These are phyloP conservation scores for Phaethornis superciliosus DNA, from an alignment of 2,113 vertebrate species.

Conservation along the genomic window DNA sequence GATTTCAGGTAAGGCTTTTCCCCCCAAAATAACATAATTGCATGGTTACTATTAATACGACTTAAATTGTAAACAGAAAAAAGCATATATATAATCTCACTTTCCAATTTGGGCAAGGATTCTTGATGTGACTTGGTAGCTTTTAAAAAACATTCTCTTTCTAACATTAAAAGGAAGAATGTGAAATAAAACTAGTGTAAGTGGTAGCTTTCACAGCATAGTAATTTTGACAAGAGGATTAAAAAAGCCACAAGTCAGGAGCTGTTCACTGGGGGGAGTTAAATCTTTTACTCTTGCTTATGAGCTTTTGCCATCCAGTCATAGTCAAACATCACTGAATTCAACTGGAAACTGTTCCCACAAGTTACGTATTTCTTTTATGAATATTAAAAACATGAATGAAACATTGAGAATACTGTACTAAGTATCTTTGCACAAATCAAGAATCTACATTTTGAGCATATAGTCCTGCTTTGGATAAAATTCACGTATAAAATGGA, in stretches of 20 bases:
- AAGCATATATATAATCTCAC: neutral
- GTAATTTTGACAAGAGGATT: neutral
- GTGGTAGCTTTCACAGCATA: neutral
- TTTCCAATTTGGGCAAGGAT: neutral
- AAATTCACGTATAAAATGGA: slow-evolving; percentile 7
- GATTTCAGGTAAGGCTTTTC: slow-evolving; percentile 50
- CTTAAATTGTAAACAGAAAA: slow-evolving; percentile 10
- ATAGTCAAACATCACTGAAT: neutral
- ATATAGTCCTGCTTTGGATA: neutral
- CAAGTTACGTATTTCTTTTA: neutral
- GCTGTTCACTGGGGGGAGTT: neutral
- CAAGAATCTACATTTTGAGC: slow-evolving; percentile 8
- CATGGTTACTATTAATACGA: slow-evolving; percentile 54
- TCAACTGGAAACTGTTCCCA: slow-evolving; percentile 4
- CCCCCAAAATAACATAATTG: neutral
- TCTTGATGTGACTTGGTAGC: slow-evolving; percentile 1
- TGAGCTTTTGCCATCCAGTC: neutral
- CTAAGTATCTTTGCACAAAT: neutral
- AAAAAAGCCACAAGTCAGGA: neutral
- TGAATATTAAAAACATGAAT: neutral
- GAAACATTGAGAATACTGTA: neutral
- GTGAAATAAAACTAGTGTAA: neutral
- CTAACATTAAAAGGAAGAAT: neutral
- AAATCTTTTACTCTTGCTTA: neutral
- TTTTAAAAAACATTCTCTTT: neutral